These are phyloP conservation scores for Polylopha cassiicola DNA, from an alignment of 2,888 invertebrate genomes.

Conservation along the genomic window DNA sequence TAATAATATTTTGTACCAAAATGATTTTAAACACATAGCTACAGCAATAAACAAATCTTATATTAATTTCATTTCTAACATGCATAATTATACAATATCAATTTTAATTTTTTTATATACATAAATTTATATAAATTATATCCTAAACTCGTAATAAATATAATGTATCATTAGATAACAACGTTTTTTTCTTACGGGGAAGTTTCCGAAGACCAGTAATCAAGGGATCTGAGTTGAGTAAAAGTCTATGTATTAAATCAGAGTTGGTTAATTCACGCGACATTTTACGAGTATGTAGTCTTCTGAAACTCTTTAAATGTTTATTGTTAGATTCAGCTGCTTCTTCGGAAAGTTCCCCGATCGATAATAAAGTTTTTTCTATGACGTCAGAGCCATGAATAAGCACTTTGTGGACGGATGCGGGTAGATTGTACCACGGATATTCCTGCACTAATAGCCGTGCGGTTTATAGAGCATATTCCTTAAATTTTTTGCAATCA, in stretches of 20 bases:
- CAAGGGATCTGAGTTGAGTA: neutral
- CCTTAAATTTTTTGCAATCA: neutral
- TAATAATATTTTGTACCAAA: too few relatives aligned
- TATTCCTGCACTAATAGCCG: neutral
- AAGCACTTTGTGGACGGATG: slow-evolving; percentile 3
- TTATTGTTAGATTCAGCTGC: slow-evolving; percentile 10
- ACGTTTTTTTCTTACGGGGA: neutral
- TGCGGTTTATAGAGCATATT: neutral
- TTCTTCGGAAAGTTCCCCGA: slow-evolving; percentile 11
- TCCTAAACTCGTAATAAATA: too few relatives aligned
- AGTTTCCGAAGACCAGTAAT: neutral
- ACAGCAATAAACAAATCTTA: too few relatives aligned
- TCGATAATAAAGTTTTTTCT: neutral
- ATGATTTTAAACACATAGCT: too few relatives aligned
- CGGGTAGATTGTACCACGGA: slow-evolving; percentile 2
- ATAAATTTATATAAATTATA: too few relatives aligned
- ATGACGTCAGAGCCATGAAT: slow-evolving; percentile 4
- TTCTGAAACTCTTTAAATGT: slow-evolving; percentile 5
- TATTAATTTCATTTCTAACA: too few relatives aligned
- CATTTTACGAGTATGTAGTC: slow-evolving; percentile 8
- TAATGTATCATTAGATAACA: neutral
- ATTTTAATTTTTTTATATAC: too few relatives aligned
- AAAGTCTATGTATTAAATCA: too few relatives aligned
- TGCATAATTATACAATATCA: too few relatives aligned
- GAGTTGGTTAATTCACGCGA: neutral